Base-by-base conservation (phyloP, 2,113 vertebrate genomes). In the Bufo bufo region DNA sequence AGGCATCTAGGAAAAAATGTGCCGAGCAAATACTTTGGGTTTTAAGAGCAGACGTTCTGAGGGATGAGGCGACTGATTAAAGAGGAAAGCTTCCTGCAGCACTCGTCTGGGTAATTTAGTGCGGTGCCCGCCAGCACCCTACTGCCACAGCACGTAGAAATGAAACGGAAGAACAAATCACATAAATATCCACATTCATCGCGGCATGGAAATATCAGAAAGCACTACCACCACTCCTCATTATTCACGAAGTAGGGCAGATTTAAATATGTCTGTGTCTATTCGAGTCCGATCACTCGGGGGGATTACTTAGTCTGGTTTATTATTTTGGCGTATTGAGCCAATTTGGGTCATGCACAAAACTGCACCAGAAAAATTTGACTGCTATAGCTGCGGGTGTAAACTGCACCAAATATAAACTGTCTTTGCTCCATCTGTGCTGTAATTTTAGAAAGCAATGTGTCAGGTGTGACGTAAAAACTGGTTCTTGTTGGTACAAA, bases 31-130 rank as follows among this genome's bases (percentile, higher is more conserved):
- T 52, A 69, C 65, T 13, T 43, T 3, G n/a, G 65, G 19, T 50
- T 23, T 52, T 66, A 52, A 49, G 71, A 69, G 14, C 12, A 85
- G 50, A 43, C 14, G 1, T 50, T 17, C 23, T 74, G 83, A 74
- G 66, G 69, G 33, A 85, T 85, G 83, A 72, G 49, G 7, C n/a
- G 66, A 23, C 19, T 74, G 83, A 85, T 85, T 74, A 54, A 58
- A 56, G 23, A 16, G 50, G 66, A 85, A 47, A 85, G 50, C 61
- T 23, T 82, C 61, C 61, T 10, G 81, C 58, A 50, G 16, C 59
- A 20, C 66, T 49, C 23, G 8, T 82, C 61, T n/a, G 19, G 45
- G 59, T 82, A 11, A 49, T 65, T 65, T 74, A 74, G 71, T 16
- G 71, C 71, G 7, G 43, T 9, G 14, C 43, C 13, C 43, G 9